phyloP scores from a whole-genome alignment of 1,140 invertebrate genomes.

The Zaprionus camerounensis region DNA sequence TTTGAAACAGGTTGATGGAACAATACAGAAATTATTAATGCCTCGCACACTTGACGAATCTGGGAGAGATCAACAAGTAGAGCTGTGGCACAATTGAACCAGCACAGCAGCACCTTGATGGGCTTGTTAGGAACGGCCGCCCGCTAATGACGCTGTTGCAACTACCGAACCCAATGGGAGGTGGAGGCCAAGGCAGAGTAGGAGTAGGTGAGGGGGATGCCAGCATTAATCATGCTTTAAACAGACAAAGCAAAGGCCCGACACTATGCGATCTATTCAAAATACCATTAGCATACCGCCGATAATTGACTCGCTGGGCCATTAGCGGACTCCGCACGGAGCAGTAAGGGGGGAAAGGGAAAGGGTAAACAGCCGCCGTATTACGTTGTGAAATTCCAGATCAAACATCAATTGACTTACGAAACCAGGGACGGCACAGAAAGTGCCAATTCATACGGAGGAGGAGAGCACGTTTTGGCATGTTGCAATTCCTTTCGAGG shows the following conservation, averaged over 20 bases:
- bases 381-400: slow-evolving; percentile 74
- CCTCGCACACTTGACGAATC: slow-evolving; percentile 36
- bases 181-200: slow-evolving; percentile 17
- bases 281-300: slow-evolving; percentile 75
- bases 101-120: slow-evolving; percentile 18
- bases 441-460: slow-evolving; percentile 60
- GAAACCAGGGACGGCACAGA: slow-evolving; percentile 7
- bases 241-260: slow-evolving; percentile 56
- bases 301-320: slow-evolving; percentile 70
- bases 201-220: slow-evolving; percentile 41
- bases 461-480: slow-evolving; percentile 35
- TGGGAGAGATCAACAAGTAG: slow-evolving; percentile 27
- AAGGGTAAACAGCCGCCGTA: slow-evolving; percentile 66
- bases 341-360: background rate
- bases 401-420: slow-evolving; percentile 45
- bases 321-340: slow-evolving; percentile 59
- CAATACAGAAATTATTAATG: slow-evolving; percentile 73
- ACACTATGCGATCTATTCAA: slow-evolving; percentile 56
- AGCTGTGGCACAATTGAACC: background rate
- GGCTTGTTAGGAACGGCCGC: slow-evolving; percentile 43
- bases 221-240: slow-evolving; percentile 79
- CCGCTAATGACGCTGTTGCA: slow-evolving; percentile 75
- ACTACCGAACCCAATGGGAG: slow-evolving; percentile 63
- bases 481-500: slow-evolving; percentile 42
- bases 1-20: slow-evolving; percentile 69